Base-by-base conservation (phyloP, 2,888 invertebrate genomes). In the Lasioglossum figueresi region DNA sequence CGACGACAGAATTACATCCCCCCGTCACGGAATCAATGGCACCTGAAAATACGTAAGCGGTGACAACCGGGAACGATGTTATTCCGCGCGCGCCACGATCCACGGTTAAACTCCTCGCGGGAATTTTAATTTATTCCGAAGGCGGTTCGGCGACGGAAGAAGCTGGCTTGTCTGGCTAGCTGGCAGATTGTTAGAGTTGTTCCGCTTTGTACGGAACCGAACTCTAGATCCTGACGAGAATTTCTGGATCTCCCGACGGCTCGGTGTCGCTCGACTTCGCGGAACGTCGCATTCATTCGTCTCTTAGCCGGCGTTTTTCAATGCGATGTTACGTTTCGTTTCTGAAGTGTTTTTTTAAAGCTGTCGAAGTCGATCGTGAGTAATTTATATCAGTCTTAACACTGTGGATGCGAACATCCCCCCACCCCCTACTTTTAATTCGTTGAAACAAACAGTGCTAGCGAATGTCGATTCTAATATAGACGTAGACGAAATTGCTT, bases 21-120 rank as follows among this genome's bases (percentile, higher is more conserved):
- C 83, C 83, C 59, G 79, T 85, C 88, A 88, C 86, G 86, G 68
- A 84, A 77, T 79, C 89, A 88, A 89, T 89, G 88, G 88, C 82
- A 79, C 68, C 79, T 76, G 80, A 89, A 70, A 89, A 89, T 86
- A 89, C 89, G 84, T 89, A 88, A 82, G 80, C 79, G 78, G 75
- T 81, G 80, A 80, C 73, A 74, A 63, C 78, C 52, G 48, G 27
- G 74, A 19, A 76, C 78, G 83, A 83, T 82, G 79, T 86, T 84
- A 79, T 84, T 76, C 75, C 45, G 56, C 52, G 59, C 68, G 63
- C 31, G 56, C 63, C 63, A 63, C 31, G 70, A 34, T 43, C n/a
- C 45, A 37, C 12, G n/a, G 37, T n/a, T 71, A 27, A 78, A 40
- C 52, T 56, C 52, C 79, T 27, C 79, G 63, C 31, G 72, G 63